These are phyloP conservation scores for Semaprochilodus insignis DNA, from an alignment of 2,797 vertebrate species.

Conservation along the genomic window DNA sequence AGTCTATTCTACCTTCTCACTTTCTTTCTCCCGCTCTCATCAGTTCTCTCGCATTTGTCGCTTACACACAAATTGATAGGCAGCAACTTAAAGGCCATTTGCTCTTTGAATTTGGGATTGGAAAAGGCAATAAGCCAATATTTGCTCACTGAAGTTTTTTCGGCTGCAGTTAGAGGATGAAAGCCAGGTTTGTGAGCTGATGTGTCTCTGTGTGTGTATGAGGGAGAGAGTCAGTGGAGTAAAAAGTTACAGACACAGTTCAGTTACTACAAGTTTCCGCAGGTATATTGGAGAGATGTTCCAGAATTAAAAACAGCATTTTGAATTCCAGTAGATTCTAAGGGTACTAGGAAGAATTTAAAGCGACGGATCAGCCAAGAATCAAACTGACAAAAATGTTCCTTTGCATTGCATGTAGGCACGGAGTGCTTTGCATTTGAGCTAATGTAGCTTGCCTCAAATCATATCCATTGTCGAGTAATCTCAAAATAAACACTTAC, in stretches of 20 bases:
- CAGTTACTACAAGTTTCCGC: background rate
- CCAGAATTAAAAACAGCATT: background rate
- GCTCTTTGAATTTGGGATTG: slow-evolving; percentile 27
- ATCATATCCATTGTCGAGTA: background rate
- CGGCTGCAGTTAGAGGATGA: slow-evolving; percentile 3
- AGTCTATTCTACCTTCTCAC: slow-evolving; percentile 20
- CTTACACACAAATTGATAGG: slow-evolving; percentile 22
- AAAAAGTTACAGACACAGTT: background rate
- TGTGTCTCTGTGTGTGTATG: background rate
- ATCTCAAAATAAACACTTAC: background rate
- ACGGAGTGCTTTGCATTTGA: background rate
- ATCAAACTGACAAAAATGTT: background rate
- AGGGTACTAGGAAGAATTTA: background rate
- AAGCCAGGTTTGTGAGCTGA: background rate
- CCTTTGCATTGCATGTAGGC: background rate
- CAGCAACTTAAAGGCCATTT: slow-evolving; percentile 34
- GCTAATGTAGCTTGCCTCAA: background rate
- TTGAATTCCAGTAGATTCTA: background rate
- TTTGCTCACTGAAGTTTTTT: slow-evolving; percentile 10
- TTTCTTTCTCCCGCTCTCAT: slow-evolving; percentile 6
- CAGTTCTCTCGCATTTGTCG: slow-evolving; percentile 17
- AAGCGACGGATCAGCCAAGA: background rate
- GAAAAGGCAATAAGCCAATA: slow-evolving; percentile 22
- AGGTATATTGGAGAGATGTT: background rate
- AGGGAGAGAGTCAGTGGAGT: background rate